Percentiles rank a stretch among this genome's conserved stretches.
Conservation (phyloP, 2,888 invertebrate genomes). For the Pyrgus malvae region DNA sequence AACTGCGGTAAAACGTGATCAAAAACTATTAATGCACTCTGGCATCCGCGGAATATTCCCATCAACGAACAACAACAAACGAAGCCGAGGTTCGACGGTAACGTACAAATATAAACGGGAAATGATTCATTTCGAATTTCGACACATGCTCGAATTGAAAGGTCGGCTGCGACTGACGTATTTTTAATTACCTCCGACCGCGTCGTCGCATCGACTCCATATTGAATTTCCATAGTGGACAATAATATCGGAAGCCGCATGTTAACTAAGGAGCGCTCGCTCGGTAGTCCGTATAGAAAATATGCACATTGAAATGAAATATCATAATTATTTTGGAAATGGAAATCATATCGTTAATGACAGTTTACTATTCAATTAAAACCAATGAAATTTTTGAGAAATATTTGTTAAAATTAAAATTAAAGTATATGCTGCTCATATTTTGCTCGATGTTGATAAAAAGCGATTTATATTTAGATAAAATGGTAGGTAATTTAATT, state of each 20-base stretch:
- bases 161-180: conserved; percentile 78
- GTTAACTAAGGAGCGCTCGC: conserved; percentile 44
- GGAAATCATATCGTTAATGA: conserved; percentile 5
- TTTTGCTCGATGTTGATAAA: no score
- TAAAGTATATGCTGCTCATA: no score
- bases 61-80: conserved; percentile 45
- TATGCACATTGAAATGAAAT: conserved; percentile 20
- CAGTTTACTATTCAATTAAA: not conserved
- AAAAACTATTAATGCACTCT: conserved; percentile 32
- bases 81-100: conserved; percentile 41
- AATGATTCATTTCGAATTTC: conserved; percentile 78
- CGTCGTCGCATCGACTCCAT: conserved; percentile 60
- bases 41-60: conserved; percentile 39
- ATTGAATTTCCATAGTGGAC: conserved; percentile 74
- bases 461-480: conserved; percentile 43
- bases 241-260: conserved; percentile 59
- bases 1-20: conserved; percentile 2
- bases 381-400: not conserved
- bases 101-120: conserved; percentile 70
- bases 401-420: no score
- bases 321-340: conserved; percentile 6
- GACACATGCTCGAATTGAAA: conserved; percentile 78
- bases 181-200: conserved; percentile 79
- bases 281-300: not conserved
- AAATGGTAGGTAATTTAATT: conserved; percentile 75